Evolutionary conservation across 2,888 invertebrate species (phyloP), one percentile per base, ranked within the genome.

Genomic region (Ornithoptera alexandrae): DNA sequence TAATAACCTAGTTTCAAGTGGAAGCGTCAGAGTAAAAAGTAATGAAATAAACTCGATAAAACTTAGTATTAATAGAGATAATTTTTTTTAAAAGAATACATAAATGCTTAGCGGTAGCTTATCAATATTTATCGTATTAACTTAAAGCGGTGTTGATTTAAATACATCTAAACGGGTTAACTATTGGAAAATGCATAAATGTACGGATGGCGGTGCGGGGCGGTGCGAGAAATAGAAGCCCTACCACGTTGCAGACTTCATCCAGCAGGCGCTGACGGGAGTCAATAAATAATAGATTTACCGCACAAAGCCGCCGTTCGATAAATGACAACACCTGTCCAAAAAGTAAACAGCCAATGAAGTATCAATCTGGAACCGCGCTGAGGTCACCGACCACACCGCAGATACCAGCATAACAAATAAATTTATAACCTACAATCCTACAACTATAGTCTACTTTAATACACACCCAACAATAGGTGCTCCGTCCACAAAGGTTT

Each of bases 241-340:
- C 50, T 20, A 56, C 61, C 30, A 67, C 62, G 62, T 39, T 17
- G 65, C 62, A 58, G 58, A 63, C 62, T 63, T 36, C 36, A 65
- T 50, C 36, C 22, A 62, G 42, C 62, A 15, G 17, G 30, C 62
- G 65, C 10, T 42, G 65, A 39, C 57, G 66, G 65, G 65, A 66
- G 62, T 66, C 50, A 58, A 69, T 69, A 66, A 70, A 67, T 66
- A 67, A 67, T 60, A 67, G 58, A 63, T 63, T 56, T 59, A 66
- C 39, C 59, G 46, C 58, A 36, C 24, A 20, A 62, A 36, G 70
- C 20, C 66, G 66, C 30, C 70, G 56, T 66, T 50, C 39, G 50
- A 59, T 42, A 63, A 67, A 58, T 66, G 70, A 65, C 70, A 67
- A 70, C 70, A 84, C 81, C 81, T 83, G 84, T 82, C 79, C 77